Base-by-base conservation (phyloP, 2,888 invertebrate genomes). In the Pardosa pseudoannulata region DNA sequence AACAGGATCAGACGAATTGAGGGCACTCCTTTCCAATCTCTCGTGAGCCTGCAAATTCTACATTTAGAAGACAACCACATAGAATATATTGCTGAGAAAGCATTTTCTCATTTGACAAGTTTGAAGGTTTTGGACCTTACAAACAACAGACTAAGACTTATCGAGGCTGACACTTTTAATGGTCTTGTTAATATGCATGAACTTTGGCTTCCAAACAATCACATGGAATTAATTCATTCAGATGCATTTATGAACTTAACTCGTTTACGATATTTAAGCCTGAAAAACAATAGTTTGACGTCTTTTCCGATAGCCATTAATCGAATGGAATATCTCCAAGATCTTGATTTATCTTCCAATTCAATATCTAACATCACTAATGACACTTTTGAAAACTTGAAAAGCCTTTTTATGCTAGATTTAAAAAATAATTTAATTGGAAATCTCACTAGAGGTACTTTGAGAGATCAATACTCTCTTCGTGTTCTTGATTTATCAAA, bases 271-370 rank as follows among this genome's bases (percentile, higher is more conserved):
- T 97, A 97, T 92, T 93, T 97, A 90, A 96, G 96, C 93, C 93
- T 97, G 91, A 96, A 96, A 92, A 96, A 96, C 88, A 97, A 97
- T 92, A 94, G 94, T 90, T 93, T 97, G 90, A 95, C 95, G 91
- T 93, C 94, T 89, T 94, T 97, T 90, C 97, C 97, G 65, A 92
- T 94, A 90, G 97, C 97, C 28, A 92, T 97, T 87, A 94, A 95
- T 91, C 95, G 96, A 92, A 95, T 97, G 95, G 94, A 96, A 89
- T 93, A 96, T 90, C 93, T 98, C 90, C 94, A 95, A 91, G 96
- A 96, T 72, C 94, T 98, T 88, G 97, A 97, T 93, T 93, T 98
- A 89, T 97, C 97, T 79, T 97, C 97, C 92, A 98, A 98, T 93
- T 94, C 94, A 91, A 95, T 98, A 91, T 94, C 94, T 78, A 94